Conservation (phyloP, 2,888 invertebrate species). For the Stratiomys singularior region DNA sequence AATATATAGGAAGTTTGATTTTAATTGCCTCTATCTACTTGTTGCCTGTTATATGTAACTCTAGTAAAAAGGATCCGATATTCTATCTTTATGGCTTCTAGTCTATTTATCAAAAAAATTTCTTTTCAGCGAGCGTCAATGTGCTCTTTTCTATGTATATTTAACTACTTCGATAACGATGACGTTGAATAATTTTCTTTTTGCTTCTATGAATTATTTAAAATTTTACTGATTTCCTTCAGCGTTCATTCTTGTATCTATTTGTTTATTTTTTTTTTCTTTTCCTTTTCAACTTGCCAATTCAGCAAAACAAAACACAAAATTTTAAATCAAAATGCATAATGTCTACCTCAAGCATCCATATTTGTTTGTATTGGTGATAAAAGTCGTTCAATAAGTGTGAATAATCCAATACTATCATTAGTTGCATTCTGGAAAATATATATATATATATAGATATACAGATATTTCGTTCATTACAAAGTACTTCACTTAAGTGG, state of each 20-base stretch:
- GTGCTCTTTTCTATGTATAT: too few relatives aligned
- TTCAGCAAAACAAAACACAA: background rate
- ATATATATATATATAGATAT: slow-evolving; percentile 21
- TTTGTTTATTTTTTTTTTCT: background rate
- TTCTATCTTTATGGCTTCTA: too few relatives aligned
- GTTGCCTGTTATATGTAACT: too few relatives aligned
- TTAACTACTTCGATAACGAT: too few relatives aligned
- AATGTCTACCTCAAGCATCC: slow-evolving; percentile 50
- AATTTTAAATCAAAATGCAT: background rate
- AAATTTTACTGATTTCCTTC: too few relatives aligned
- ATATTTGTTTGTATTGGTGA: slow-evolving; percentile 54
- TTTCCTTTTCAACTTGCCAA: slow-evolving; percentile 2
- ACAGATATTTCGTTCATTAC: slow-evolving; percentile 18
- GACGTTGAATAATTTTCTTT: too few relatives aligned
- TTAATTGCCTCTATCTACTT: too few relatives aligned
- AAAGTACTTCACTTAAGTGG: slow-evolving; percentile 9
- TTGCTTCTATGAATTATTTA: too few relatives aligned
- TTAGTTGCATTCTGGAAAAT: slow-evolving; percentile 54
- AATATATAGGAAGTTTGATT: too few relatives aligned
- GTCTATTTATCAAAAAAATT: too few relatives aligned
- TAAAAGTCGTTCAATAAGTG: slow-evolving; percentile 57
- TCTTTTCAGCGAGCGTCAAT: too few relatives aligned
- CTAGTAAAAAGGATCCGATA: too few relatives aligned
- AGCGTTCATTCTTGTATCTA: slow-evolving; percentile 6
- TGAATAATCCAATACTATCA: slow-evolving; percentile 57